Evolutionary conservation across 2,797 vertebrate species (phyloP), one percentile per base, ranked within the genome.

Genomic region (Thripadectes ignobilis): DNA sequence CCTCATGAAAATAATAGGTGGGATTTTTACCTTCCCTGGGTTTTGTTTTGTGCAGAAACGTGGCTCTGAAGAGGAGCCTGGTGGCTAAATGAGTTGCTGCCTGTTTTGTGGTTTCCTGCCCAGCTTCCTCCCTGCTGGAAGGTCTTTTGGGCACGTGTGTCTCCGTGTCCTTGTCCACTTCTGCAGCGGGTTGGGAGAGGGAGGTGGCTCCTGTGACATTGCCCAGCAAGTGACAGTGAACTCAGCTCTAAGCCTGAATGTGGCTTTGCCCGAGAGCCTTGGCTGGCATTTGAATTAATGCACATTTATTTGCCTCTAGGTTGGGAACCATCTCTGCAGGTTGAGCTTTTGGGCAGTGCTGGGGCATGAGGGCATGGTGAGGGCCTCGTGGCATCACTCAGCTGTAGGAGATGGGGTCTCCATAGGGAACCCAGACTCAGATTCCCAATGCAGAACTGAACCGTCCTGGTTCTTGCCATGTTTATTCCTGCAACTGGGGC

Each of bases 401-500:
- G 36, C 43, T 34, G 0, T 5, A 9, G 45, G 74, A 38, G 27
- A 5, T 36, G 59, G 41, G 27, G 17, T 67, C 43, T 49, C 18
- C 9, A 5, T 16, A 10, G 34, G 43, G 29, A 72, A 1, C 24
- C 38, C 59, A 6, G 1, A 32, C 51, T 36, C 22, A 1, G 10
- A 5, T 61, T 62, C 15, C 6, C 1, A 2, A 1, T 1, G 49
- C 9, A 51, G 26, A 15, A 51, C 49, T 51, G 26, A 17, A 26
- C 26, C 49, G 29, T 27, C 14, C 49, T 51, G 26, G 49, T 51
- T 51, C 49, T 51, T 51, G 49, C 49, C 49, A 51, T 17, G 49
- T 27, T 51, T 39, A 7, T 54, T 69, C 18, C 24, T n/a, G 8
- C 36, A 41, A 29, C 55, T 0, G 0, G 19, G 6, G 20, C 0